Evolutionary conservation across 2,888 invertebrate species (phyloP), one percentile per base, ranked within the genome.

Genomic region (Apamea epomidion): DNA sequence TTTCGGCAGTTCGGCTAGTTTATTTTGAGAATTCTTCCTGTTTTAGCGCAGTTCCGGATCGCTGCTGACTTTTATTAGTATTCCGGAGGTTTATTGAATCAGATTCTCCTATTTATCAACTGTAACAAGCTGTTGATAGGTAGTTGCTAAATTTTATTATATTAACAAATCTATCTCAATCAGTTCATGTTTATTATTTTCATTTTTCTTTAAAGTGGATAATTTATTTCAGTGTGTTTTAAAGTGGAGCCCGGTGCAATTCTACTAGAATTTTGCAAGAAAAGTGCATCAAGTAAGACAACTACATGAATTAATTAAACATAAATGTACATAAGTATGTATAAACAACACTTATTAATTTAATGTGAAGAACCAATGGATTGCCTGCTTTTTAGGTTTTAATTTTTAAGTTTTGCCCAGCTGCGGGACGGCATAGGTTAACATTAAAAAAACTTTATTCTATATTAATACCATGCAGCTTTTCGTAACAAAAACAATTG

Each of bases 1-100:
- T 93, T 95, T 88, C 82, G 78, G 70, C 88, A 75, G 86, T 95
- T 88, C 79, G 78, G 70, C 88, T 75, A 87, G 92, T 94, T 94
- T 95, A 95, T 96, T 95, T 95, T 93, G 86, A 91, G 94, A 92
- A 91, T 91, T 92, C 89, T 91, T 91, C 88, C 91, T 92, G 88
- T 92, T 92, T 90, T 84, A 83, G 82, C 75, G 42, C 65, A 78
- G 86, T 88, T 88, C 87, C 87, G 87, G 86, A 84, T 87, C 79
- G 82, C 74, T 82, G 75, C 58, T 67, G n/a, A 62, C 62, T 88
- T 83, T 74, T 64, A 81, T 80, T 62, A 76, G 78, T 29, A 60
- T 68, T 25, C 14, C 51, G 54, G n/a, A 81, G 60, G 45, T 74
- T 68, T 74, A 76, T 74, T 76, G 48, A 62, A 68, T 69, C n/a